Percentiles rank a stretch among this genome's conserved stretches.
These are phyloP conservation scores for Ameiurus melas DNA, from an alignment of 2,113 vertebrate genomes.

Conservation along the genomic window DNA sequence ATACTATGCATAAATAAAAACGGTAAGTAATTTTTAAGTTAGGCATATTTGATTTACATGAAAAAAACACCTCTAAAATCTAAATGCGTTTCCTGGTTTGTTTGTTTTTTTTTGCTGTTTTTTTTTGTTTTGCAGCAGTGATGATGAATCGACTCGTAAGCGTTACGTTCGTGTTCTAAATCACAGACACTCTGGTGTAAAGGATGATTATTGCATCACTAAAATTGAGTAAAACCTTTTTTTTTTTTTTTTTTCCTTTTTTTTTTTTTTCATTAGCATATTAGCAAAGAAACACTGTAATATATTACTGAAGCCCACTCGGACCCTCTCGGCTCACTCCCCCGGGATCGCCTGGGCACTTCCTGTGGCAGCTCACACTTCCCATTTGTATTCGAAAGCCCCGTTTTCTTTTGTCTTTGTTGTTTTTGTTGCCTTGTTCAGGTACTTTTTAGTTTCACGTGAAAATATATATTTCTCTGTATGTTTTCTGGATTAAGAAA, in stretches of 20 bases:
- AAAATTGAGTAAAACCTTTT: conserved; percentile 14
- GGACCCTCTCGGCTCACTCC: neutral
- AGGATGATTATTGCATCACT: conserved; percentile 47
- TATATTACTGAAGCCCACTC: conserved; percentile 17
- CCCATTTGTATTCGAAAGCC: neutral
- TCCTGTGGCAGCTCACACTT: conserved; percentile 6
- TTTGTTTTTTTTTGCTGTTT: conserved; percentile 31
- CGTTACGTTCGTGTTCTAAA: neutral
- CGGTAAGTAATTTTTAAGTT: conserved; percentile 59
- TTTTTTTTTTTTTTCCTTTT: neutral
- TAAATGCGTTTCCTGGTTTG: conserved; percentile 39
- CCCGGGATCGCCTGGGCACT: conserved; percentile 8
- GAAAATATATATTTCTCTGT: conserved; percentile 77
- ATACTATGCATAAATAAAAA: conserved; percentile 66
- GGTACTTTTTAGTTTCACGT: conserved; percentile 60
- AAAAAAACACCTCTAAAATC: conserved; percentile 44
- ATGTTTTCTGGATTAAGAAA: conserved; percentile 68
- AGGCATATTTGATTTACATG: conserved; percentile 60
- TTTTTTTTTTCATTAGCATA: neutral
- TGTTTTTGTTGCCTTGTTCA: conserved; percentile 48
- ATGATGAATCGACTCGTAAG: neutral
- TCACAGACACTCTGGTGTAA: conserved; percentile 35
- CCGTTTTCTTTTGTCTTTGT: conserved; percentile 43
- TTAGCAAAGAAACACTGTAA: conserved; percentile 48
- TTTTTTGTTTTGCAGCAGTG: conserved; percentile 29